These are phyloP conservation scores for Erebia palarica DNA, from an alignment of 2,888 invertebrate genomes.

Conservation along the genomic window DNA sequence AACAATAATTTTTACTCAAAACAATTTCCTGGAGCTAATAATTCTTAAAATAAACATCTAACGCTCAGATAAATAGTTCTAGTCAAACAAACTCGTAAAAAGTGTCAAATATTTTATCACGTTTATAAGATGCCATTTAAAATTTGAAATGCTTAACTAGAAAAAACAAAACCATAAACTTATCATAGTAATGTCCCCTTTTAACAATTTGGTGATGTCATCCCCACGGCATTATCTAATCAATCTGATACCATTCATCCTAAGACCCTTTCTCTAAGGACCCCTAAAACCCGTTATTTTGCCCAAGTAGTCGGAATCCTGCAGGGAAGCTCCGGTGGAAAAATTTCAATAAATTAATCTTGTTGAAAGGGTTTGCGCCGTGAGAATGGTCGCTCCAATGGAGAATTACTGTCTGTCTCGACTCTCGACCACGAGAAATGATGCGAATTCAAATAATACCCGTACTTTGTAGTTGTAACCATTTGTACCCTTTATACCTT, in stretches of 20 bases:
- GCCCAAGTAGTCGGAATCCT: conserved; percentile 27
- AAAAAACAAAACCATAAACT: neutral
- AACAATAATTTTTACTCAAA: too few species aligned
- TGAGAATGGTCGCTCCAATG: conserved; percentile 24
- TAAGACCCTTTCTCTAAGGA: neutral
- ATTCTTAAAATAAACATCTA: too few species aligned
- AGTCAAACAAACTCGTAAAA: too few species aligned
- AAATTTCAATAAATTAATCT: conserved; percentile 42
- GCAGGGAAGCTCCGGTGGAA: conserved; percentile 28
- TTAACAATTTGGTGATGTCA: neutral
- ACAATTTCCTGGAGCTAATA: too few species aligned
- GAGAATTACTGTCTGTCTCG: neutral
- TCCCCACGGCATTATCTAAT: neutral
- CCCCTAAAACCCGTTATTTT: conserved; percentile 35
- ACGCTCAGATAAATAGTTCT: too few species aligned
- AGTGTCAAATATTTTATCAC: too few species aligned
- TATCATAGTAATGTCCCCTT: neutral
- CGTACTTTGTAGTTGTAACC: neutral
- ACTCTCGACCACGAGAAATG: neutral
- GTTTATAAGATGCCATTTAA: neutral
- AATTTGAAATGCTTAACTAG: neutral
- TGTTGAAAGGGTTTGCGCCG: conserved; percentile 34
- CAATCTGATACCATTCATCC: conserved; percentile 2
- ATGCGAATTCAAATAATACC: neutral
- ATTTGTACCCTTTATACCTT: neutral